phyloP scores from a whole-genome alignment of 1,140 invertebrate species.

The Zaprionus camerounensis region DNA sequence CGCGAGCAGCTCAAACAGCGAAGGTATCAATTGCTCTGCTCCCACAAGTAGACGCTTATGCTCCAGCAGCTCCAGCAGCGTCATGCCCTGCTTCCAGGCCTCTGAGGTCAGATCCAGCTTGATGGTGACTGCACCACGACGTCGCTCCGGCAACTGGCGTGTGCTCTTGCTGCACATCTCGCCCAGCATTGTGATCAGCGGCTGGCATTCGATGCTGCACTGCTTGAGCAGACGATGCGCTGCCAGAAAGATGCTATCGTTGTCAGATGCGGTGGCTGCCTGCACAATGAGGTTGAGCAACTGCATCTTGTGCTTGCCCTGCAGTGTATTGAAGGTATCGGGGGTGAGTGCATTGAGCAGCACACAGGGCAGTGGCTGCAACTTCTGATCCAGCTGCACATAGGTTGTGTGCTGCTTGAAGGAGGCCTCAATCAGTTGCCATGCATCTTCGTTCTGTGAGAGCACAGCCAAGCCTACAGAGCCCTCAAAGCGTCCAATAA shows the following conservation, averaged over 20 bases:
- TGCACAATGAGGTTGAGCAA: conserved; percentile 84
- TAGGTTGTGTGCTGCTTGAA: conserved; percentile 60
- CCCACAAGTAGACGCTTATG: conserved; percentile 90
- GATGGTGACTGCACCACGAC: conserved; percentile 63
- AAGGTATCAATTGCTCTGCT: conserved; percentile 87
- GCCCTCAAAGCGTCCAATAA: conserved; percentile 65
- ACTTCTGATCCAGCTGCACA: conserved; percentile 53
- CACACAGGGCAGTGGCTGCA: conserved; percentile 70
- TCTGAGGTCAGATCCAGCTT: conserved; percentile 84
- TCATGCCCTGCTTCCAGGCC: conserved; percentile 91
- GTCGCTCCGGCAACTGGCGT: conserved; percentile 40
- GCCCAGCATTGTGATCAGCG: conserved; percentile 87
- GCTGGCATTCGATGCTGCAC: conserved; percentile 88
- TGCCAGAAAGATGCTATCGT: conserved; percentile 86
- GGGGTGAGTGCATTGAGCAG: conserved; percentile 85
- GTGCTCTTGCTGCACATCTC: conserved; percentile 45
- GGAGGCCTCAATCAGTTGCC: conserved; percentile 63
- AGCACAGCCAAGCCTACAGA: conserved; percentile 50
- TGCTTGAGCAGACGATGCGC: conserved; percentile 89
- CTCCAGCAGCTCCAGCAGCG: conserved; percentile 93
- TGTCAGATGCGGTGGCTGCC: conserved; percentile 85
- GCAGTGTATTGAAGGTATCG: conserved; percentile 85
- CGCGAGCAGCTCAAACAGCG: conserved; percentile 93
- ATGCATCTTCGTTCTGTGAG: conserved; percentile 45
- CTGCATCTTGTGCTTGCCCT: conserved; percentile 81